Evolutionary conservation across 2,797 vertebrate species (phyloP).

Genomic region (Amphiprion clarkii): DNA sequence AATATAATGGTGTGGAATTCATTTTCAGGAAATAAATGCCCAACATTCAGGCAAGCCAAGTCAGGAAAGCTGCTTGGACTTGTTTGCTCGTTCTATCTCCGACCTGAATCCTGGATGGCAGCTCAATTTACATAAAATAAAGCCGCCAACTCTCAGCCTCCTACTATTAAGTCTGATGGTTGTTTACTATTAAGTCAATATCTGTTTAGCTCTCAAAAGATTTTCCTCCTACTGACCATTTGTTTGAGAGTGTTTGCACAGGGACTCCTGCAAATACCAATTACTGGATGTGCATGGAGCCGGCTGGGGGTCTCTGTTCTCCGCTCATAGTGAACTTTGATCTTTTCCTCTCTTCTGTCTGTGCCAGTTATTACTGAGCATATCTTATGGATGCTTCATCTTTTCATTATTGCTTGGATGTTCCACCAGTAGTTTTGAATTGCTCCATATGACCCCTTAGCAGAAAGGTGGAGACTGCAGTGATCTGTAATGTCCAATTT

Average conservation of each 20-base stretch:
- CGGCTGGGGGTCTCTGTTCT: slow-evolving; percentile 26
- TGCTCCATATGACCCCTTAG: background rate
- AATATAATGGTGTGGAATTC: background rate
- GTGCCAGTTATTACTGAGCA: background rate
- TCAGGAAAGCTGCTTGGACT: slow-evolving; percentile 10
- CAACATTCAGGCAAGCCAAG: background rate
- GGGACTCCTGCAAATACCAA: slow-evolving; percentile 45
- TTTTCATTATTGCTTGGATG: background rate
- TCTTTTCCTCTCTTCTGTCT: slow-evolving; percentile 23
- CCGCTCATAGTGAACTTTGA: slow-evolving; percentile 12
- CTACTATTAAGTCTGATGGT: slow-evolving; percentile 50
- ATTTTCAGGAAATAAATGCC: slow-evolving; percentile 15
- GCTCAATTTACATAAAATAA: slow-evolving; percentile 32
- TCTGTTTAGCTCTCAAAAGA: slow-evolving; percentile 51
- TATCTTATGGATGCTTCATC: background rate
- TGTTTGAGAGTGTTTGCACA: slow-evolving; percentile 51
- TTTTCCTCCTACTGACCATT: slow-evolving; percentile 38
- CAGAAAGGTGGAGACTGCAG: background rate
- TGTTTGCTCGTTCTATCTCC: slow-evolving; percentile 5
- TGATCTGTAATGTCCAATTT: background rate
- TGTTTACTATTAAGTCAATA: slow-evolving; percentile 63
- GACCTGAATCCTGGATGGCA: slow-evolving; percentile 10
- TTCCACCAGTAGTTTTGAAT: slow-evolving; percentile 12
- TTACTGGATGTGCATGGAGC: slow-evolving; percentile 39
- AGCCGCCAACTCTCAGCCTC: slow-evolving; percentile 6